A percentile compares a stretch with the other conserved stretches of the same genome.
These are phyloP conservation scores for Pilophorus perplexus DNA, from an alignment of 2,888 invertebrate genomes.

Conservation along the genomic window DNA sequence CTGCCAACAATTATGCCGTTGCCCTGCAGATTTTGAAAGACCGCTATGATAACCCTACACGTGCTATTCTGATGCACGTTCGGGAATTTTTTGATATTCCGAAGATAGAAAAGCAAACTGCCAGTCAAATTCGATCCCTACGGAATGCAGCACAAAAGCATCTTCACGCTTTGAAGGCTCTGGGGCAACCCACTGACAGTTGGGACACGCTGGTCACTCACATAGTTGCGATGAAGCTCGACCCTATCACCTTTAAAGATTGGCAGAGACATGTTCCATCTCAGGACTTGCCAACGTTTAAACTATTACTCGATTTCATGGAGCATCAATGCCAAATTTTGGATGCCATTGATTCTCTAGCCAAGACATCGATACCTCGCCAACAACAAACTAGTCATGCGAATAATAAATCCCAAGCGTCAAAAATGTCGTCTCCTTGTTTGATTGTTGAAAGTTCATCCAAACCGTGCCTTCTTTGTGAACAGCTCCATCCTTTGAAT, in stretches of 20 bases:
- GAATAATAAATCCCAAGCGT: neutral
- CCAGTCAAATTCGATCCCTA: constrained; percentile 43
- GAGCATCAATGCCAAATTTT: constrained; percentile 43
- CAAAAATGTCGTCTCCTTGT: neutral
- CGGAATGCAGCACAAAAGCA: constrained; percentile 47
- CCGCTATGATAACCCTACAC: constrained; percentile 26
- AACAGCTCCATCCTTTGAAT: neutral
- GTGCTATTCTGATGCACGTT: constrained; percentile 19
- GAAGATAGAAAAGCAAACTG: constrained; percentile 11
- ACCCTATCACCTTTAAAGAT: constrained; percentile 45
- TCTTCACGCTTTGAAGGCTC: constrained; percentile 46
- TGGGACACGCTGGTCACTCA: constrained; percentile 48
- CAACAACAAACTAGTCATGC: neutral
- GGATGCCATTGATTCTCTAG: constrained; percentile 28
- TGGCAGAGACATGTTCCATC: constrained; percentile 45
- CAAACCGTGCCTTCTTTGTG: neutral
- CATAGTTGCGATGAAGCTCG: constrained; percentile 48
- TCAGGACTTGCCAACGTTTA: constrained; percentile 39
- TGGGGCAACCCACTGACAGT: constrained; percentile 45
- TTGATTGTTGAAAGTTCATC: neutral
- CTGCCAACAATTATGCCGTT: constrained; percentile 20
- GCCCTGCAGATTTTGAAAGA: constrained; percentile 16
- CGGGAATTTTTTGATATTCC: constrained; percentile 21
- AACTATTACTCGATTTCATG: constrained; percentile 46
- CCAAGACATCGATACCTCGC: neutral